A percentile compares a stretch with the other conserved stretches of the same genome.
Evolutionary conservation across 2,113 vertebrate species (phyloP).

Genomic region (Leuciscus idus): DNA sequence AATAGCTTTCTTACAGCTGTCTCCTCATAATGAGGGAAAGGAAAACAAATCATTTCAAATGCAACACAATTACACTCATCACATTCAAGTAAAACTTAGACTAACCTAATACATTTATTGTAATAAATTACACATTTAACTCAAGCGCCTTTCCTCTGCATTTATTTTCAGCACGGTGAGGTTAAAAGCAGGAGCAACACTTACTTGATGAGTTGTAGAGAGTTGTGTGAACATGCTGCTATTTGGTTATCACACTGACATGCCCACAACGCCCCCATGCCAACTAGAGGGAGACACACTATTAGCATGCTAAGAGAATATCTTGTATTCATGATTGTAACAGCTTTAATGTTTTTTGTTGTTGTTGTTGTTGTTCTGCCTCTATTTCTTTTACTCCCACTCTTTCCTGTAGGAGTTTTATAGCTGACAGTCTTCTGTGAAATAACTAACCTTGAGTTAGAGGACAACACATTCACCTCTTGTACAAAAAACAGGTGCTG

Average conservation of each 20-base stretch:
- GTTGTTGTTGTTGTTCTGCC: too few species aligned
- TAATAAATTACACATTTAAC: not conserved
- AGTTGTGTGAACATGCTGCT: slow-evolving; percentile 73
- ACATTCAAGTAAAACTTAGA: not conserved
- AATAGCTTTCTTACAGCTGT: not conserved
- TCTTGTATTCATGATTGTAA: slow-evolving; percentile 66
- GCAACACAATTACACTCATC: not conserved
- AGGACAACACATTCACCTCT: not conserved
- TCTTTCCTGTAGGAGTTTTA: not conserved
- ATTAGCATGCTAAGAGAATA: slow-evolving; percentile 68
- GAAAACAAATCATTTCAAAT: not conserved
- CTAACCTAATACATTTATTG: not conserved
- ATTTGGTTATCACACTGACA: slow-evolving; percentile 74
- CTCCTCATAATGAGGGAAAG: not conserved
- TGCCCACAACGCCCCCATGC: slow-evolving; percentile 67
- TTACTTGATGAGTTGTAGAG: slow-evolving; percentile 71
- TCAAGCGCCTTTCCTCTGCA: slow-evolving; percentile 29
- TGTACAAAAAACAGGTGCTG: not conserved
- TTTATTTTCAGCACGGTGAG: slow-evolving; percentile 61
- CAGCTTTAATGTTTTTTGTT: slow-evolving; percentile 38
- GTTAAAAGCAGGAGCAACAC: slow-evolving; percentile 63
- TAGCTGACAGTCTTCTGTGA: not conserved
- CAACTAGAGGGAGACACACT: slow-evolving; percentile 63
- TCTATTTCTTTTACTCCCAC: slow-evolving; percentile 29
- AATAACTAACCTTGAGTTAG: not conserved